Evolutionary conservation across 2,888 invertebrate genomes (phyloP), one percentile per base, ranked within the genome.

Genomic region (Spodoptera exigua): DNA sequence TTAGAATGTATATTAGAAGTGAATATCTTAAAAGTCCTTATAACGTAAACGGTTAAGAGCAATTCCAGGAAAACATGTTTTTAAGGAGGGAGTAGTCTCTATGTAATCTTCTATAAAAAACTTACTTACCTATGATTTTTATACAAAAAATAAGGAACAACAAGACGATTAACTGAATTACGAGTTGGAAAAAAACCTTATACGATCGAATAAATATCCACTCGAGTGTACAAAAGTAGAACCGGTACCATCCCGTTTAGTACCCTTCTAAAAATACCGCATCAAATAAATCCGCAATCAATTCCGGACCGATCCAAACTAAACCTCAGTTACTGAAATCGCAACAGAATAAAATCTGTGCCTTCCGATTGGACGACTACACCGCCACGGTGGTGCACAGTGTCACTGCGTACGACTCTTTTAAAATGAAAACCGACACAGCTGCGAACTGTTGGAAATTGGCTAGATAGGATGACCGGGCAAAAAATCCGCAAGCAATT

Each of bases 401-500:
- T 62, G 62, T 55, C 61, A 51, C 44, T 47, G 13, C 52, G 51
- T 46, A 41, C 61, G 48, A 35, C 34, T 53, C 48, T 62, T 69
- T 72, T 75, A 77, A 77, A 78, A 76, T 75, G 74, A 76, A 77
- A 80, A 82, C 79, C 48, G 49, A 61, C 65, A 44, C 66, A 52
- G 48, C 51, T 58, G 59, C 54, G 48, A 61, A 74, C 81, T 83
- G 83, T 84, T 83, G 84, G 87, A 86, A 85, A 84, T 81, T 80
- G 79, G 79, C 81, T 83, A 82, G 84, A 83, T 83, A 83, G 87
- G 78, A 89, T 90, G 88, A 89, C 83, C 76, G 79, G 79, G 84
- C 88, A 88, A 89, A 91, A 90, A 90, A 85, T 77, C 68, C 76
- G 77, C 84, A 81, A 84, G 81, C 84, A 78, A 86, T 85, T 84